phyloP scores from a whole-genome alignment of 2,113 vertebrate genomes.

The Microcebus jonahi region DNA sequence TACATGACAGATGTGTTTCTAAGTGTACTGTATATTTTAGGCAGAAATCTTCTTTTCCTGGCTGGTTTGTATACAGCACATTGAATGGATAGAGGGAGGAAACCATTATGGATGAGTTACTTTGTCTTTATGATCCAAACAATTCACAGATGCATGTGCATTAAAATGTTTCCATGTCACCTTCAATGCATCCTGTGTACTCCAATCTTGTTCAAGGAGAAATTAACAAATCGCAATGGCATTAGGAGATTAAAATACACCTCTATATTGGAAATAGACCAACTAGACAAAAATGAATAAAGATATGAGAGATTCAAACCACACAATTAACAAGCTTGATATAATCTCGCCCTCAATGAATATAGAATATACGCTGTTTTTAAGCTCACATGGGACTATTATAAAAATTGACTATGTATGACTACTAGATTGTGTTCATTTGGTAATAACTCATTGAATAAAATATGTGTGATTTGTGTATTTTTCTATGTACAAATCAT shows the following conservation, averaged over 20 bases:
- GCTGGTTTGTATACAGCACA: constrained; percentile 66
- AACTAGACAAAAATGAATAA: constrained; percentile 49
- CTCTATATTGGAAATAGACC: constrained; percentile 30
- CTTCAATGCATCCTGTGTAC: constrained; percentile 41
- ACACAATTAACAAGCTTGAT: constrained; percentile 14
- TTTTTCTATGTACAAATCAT: not conserved
- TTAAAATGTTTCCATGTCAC: constrained; percentile 56
- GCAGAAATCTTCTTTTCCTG: constrained; percentile 43
- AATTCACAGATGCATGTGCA: constrained; percentile 32
- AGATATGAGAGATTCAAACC: not conserved
- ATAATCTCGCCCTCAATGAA: constrained; percentile 7
- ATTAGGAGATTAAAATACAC: constrained; percentile 41
- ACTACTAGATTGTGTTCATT: not conserved
- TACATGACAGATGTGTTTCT: constrained; percentile 78
- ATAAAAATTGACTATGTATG: not conserved
- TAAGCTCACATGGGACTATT: not conserved
- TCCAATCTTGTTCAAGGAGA: constrained; percentile 58
- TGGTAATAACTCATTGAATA: constrained; percentile 33
- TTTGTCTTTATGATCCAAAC: constrained; percentile 60
- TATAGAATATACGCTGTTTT: not conserved
- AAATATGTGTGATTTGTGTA: not conserved
- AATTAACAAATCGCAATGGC: constrained; percentile 38
- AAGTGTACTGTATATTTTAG: constrained; percentile 74
- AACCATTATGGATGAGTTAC: constrained; percentile 40
- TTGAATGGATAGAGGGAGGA: constrained; percentile 43